Evolutionary conservation across 2,797 vertebrate genomes (phyloP), one percentile per base, ranked within the genome.

Genomic region (Gallinago nigripennis): DNA sequence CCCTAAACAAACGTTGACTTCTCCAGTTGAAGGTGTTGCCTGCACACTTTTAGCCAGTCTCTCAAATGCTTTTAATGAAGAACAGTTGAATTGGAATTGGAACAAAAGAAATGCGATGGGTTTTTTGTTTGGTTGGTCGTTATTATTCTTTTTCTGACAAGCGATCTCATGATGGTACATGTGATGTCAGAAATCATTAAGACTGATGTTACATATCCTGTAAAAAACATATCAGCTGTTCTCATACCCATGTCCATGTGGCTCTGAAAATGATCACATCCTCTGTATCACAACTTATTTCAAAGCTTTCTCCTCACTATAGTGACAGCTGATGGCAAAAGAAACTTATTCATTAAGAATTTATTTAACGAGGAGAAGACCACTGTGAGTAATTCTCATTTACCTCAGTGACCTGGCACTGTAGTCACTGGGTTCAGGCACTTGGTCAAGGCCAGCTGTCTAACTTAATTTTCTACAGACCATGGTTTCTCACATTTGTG

Each of bases 391-490:
- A 88, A 80, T 93, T 96, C 70, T 96, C 30, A 65, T 95, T 96
- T 96, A 95, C 56, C 87, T 95, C 84, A 50, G 24, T 0, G 6
- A 88, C 75, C 73, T 91, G 87, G 33, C 85, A 91, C 16, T 91
- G 43, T 25, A 94, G 75, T 86, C 65, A 39, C 79, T 94, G 60
- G 69, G 89, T 97, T 96, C 86, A 97, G 76, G 82, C 53, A 43
- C 50, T 96, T 96, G 95, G 92, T 96, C 95, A 97, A 79, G 94
- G 79, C 94, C 87, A 97, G 87, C 76, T 97, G 84, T 96, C 95
- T 92, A 92, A 96, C 92, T 96, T 94, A 96, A 97, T 98, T 98
- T 97, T 95, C 91, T 93, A 84, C 93, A 95, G 96, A 93, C 69
- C 65, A 68, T 86, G 93, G 76, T 95, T 98, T 82, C 90, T 93